These are phyloP conservation scores for Aradophagus sp. DNA, from an alignment of 1,140 invertebrate species.

Conservation along the genomic window DNA sequence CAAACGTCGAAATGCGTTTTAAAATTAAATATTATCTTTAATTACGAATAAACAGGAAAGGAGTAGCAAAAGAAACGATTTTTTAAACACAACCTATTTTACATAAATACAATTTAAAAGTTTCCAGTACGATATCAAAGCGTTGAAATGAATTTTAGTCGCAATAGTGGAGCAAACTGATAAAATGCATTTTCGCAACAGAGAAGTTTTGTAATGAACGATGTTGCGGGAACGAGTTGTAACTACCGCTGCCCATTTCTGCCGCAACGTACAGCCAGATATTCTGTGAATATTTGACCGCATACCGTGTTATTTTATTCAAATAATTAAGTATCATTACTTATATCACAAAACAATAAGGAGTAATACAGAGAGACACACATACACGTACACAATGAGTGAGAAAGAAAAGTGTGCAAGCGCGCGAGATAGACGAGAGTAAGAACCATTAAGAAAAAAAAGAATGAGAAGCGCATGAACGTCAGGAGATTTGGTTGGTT, in stretches of 20 bases:
- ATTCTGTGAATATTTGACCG: slow-evolving; percentile 73
- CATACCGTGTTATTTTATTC: slow-evolving; percentile 72
- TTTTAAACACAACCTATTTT: slow-evolving; percentile 43
- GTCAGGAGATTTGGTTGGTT: slow-evolving; percentile 71
- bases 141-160: slow-evolving; percentile 31
- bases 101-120: slow-evolving; percentile 28
- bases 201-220: slow-evolving; percentile 45
- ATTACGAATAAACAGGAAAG: slow-evolving; percentile 14
- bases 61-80: too few relatives aligned
- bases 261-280: slow-evolving; percentile 57
- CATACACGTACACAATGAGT: slow-evolving; percentile 48
- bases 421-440: slow-evolving; percentile 42
- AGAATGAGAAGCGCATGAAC: slow-evolving; percentile 32
- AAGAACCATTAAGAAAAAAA: slow-evolving; percentile 8
- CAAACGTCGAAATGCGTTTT: slow-evolving; percentile 8
- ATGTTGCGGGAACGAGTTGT: slow-evolving; percentile 47
- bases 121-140: slow-evolving; percentile 21
- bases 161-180: slow-evolving; percentile 25
- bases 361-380: slow-evolving; percentile 57
- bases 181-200: slow-evolving; percentile 45
- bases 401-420: slow-evolving; percentile 5
- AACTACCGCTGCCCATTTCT: slow-evolving; percentile 54
- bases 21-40: slow-evolving; percentile 11
- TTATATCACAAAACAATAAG: slow-evolving; percentile 67
- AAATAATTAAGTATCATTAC: slow-evolving; percentile 72